Evolutionary conservation across 2,888 invertebrate genomes (phyloP), one percentile per base, ranked within the genome.

Genomic region (Cataglyphis albicans): DNA sequence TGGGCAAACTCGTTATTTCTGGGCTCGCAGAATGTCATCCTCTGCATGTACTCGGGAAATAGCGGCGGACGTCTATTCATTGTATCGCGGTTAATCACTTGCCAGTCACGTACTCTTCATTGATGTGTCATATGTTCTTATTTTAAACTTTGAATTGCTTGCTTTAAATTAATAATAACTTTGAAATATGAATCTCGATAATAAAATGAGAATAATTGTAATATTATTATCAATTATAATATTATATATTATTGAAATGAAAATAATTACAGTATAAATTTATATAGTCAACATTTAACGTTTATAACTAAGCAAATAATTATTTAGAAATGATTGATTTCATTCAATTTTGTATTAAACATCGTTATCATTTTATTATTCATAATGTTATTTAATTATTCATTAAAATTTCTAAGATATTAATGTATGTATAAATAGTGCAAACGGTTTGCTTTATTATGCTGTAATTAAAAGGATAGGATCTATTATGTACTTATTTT

Each of bases 1-100:
- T 68, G 57, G n/a, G 76, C 76, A 70, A 68, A n/a, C 76, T 78
- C 41, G 68, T 78, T 70, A 68, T 5, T 52, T n/a, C 25, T 29
- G 15, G 21, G 7, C 57, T 70, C 57, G 18, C 21, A 21, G 63
- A 38, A 44, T 21, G 55, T 68, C 67, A 29, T 68, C 75, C 21
- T 44, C 9, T 6, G 32, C 61, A 44, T 15, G 38, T 38, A 41
- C 52, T 41, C 78, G 78, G 25, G 59, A 61, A 70, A 76, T 75
- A 35, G 52, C 35, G 35, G 35, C 52, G 4, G 21, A 65, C 64
- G 10, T 75, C 35, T 52, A 25, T 35, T 70, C 32, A 72, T 78
- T 44, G 72, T 44, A 35, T 59, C 76, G 52, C 12, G 35, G 55
- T 48, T 76, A 76, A 76, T 76, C 67, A 68, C 41, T 76, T 29